Evolutionary conservation across 2,797 vertebrate species (phyloP).

Genomic region (Silurus aristotelis): DNA sequence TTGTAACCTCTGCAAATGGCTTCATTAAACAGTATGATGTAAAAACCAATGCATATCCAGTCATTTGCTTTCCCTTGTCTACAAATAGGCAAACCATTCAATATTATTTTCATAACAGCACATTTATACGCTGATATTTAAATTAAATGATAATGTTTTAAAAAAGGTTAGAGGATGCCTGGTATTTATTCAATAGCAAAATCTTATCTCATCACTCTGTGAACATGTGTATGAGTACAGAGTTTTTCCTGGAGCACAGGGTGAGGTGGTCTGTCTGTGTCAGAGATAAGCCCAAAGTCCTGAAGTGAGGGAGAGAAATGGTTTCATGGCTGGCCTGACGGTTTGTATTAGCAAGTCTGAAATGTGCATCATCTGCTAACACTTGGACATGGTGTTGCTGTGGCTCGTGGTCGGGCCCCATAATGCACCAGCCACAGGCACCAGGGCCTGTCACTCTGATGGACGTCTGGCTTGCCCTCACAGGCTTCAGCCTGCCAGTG

Average conservation of each 20-base stretch:
- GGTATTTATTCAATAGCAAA: conserved; percentile 1
- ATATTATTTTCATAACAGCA: not conserved
- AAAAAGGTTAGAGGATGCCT: not conserved
- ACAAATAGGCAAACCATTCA: conserved; percentile 7
- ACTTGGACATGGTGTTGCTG: conserved; percentile 81
- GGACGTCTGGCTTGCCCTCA: conserved; percentile 52
- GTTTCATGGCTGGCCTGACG: conserved; percentile 78
- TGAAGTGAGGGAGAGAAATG: conserved; percentile 67
- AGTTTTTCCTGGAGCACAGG: not conserved
- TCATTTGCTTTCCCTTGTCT: conserved; percentile 22
- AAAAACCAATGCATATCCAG: conserved; percentile 35
- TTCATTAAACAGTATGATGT: conserved; percentile 51
- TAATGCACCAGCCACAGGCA: conserved; percentile 74
- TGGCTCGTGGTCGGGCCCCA: conserved; percentile 72
- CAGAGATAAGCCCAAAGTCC: conserved; percentile 57
- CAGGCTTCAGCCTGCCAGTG: conserved; percentile 66
- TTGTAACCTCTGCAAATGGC: conserved; percentile 46
- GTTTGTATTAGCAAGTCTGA: conserved; percentile 75
- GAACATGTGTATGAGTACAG: not conserved
- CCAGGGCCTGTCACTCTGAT: conserved; percentile 73
- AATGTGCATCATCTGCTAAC: conserved; percentile 80
- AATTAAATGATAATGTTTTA: not conserved
- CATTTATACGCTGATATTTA: not conserved
- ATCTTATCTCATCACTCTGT: not conserved
- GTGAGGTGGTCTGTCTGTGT: conserved; percentile 38